These are phyloP conservation scores for Oscheius sp. DNA, from an alignment of 2,888 invertebrate genomes.

Conservation along the genomic window DNA sequence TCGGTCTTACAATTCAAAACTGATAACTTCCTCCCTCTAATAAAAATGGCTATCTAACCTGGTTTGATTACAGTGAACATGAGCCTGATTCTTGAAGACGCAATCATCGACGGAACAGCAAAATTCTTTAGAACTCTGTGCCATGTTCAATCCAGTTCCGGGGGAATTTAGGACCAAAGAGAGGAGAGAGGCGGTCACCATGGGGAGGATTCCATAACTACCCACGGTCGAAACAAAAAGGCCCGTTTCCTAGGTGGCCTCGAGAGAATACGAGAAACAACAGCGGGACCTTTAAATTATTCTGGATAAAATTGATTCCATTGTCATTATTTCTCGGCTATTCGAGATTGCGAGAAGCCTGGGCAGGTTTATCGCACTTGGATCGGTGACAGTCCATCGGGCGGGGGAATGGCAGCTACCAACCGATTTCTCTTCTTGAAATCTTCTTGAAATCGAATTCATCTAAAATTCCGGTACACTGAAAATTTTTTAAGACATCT, in stretches of 20 bases:
- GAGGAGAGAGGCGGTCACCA: conserved; percentile 24
- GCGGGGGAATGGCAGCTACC: no score
- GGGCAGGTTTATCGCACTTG: background rate
- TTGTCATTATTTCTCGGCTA: no score
- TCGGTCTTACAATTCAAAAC: no score
- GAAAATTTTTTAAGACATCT: no score
- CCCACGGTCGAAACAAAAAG: conserved; percentile 15
- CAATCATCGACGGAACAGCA: conserved; percentile 38
- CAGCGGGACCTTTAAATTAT: background rate
- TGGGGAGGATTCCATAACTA: conserved; percentile 19
- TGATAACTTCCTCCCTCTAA: no score
- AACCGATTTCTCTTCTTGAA: no score
- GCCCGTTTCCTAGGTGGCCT: conserved; percentile 14
- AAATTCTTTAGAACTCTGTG: background rate
- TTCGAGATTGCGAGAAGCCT: no score
- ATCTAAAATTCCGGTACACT: no score
- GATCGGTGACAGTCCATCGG: background rate
- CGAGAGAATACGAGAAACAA: background rate
- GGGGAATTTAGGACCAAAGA: background rate
- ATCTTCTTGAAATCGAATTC: no score
- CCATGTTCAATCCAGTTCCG: no score
- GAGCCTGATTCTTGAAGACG: conserved; percentile 37
- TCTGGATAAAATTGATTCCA: no score
- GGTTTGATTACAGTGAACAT: conserved; percentile 45
- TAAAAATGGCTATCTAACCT: conserved; percentile 32